Base-by-base conservation (phyloP, 1,140 invertebrate species). In the Magallana angulata region DNA sequence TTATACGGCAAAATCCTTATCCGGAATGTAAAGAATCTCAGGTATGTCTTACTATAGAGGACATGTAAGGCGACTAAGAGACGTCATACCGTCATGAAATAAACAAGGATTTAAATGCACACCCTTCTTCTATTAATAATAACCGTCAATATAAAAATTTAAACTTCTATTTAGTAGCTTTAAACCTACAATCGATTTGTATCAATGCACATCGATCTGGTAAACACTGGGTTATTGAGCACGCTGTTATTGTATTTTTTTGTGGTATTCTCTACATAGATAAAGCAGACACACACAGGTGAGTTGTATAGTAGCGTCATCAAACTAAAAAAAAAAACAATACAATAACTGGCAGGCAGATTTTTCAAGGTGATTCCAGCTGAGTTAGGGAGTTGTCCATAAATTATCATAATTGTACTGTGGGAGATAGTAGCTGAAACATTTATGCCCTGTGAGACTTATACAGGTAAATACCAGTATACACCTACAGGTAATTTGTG, bases 291-390 rank as follows among this genome's bases (percentile, higher is more conserved):
- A 48, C 5, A 36, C 36, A 30, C 68, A 76, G 68, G 68, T 76
- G 36, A 76, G 68, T 30, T 64, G 36, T 76, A 30, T 11, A 11
- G 24, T 36, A 24, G 68, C 68, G 68, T 76, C 68, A 76, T 76
- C 68, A 76, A 76, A 30, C 24, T 76, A 76, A 30, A 30, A 24
- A 11, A 48, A 24, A 48, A 48, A 48, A 48, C 2, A 48, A 76
- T 36, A 30, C 18, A 30, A 76, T 76, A 36, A 30, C 68, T 76
- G 24, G 18, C 68, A 76, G 68, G 24, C 24, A 76, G 8, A 76
- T 76, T 30, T 76, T 76, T 76, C 68, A 76, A 76, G 68, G 68
- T 76, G 68, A 76, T 76, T 76, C 68, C 68, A 76, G 30, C 14
- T 30, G 36, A 12, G 7, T 36, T 12, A 30, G 68, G 68, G 68